Base-by-base conservation (phyloP, 1,140 invertebrate genomes). In the Leguminivora glycinivorella region DNA sequence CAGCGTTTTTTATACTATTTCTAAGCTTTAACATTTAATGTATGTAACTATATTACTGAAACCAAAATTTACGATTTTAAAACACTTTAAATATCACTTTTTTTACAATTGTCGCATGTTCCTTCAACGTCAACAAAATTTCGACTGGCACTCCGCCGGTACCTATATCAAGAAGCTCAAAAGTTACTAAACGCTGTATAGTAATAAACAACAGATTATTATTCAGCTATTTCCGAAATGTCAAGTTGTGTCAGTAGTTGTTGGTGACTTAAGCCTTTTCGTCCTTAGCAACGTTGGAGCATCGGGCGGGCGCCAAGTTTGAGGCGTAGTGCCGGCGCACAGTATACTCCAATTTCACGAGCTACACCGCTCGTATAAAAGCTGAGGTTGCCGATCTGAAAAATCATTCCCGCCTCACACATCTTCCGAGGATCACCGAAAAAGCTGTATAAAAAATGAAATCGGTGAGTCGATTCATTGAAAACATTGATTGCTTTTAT, bases 371-470 rank as follows among this genome's bases (percentile, higher is more conserved):
- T 72, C 68, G 79, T 90, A 90, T 90, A 90, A 81, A 90, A 90
- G 87, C 81, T 63, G 79, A 77, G 43, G 77, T 79, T 71, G 74
- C 68, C 74, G 73, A 83, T 84, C 83, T 89, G 84, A 90, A 88
- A 87, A 90, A 89, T 89, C 88, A 90, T 88, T 90, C 88, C 83
- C 75, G 73, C 81, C 77, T 77, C 76, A 87, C 77, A 88, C 86
- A 84, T 86, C 82, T 75, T 82, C 71, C 81, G 85, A 79, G 78
- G 81, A 88, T 82, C 85, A 87, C 75, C 84, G 12, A 31, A 29
- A 67, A 77, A 67, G 71, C 72, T 76, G 67, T 70, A 69, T 71
- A 71, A 71, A 70, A 72, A 75, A 90, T 90, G 88, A 89, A 85
- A 84, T 87, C 83, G 88, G 88, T 90, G 73, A 90, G 88, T 88